Base-by-base conservation (phyloP, 2,888 invertebrate genomes). In the Erannis defoliaria region DNA sequence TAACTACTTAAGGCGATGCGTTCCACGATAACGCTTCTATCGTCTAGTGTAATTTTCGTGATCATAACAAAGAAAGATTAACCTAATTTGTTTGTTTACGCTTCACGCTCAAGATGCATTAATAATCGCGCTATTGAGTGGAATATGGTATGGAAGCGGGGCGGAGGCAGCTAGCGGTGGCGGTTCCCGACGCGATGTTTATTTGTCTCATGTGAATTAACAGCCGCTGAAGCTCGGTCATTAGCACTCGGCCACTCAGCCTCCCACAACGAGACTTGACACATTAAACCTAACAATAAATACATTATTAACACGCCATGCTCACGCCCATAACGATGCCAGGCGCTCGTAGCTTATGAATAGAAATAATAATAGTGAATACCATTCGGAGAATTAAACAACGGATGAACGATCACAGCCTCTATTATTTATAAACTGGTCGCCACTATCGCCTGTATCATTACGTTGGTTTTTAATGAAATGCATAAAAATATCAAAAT, bases 191-290 rank as follows among this genome's bases (percentile, higher is more conserved):
- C 46, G 35, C 54, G 40, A 64, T 70, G 67, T 74, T 72, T 76
- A 71, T 73, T 72, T 71, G 67, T 71, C 69, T 66, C 58, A 55
- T 57, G 65, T 66, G 63, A 64, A 67, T 66, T 62, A 68, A 64
- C 67, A 65, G 67, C 70, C 74, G 77, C 71, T 73, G 76, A 73
- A 70, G 73, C 68, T 75, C 81, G 85, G 83, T 84, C 83, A 77
- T 85, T 84, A 84, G 74, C 83, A 80, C 77, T 72, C 65, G 68
- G 71, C 73, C 85, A 80, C 77, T 72, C 67, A 68, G 71, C 73
- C 85, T 76, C 84, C 83, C 83, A 80, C 84, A 74, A 76, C 73
- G 81, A 78, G 68, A 74, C 67, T 78, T 73, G 75, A 70, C 67
- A 70, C 65, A 62, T 64, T 55, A 67, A 55, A 59, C 49, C 62